These are phyloP conservation scores for Cichladusa arquata DNA, from an alignment of 2,113 vertebrate genomes.

Conservation along the genomic window DNA sequence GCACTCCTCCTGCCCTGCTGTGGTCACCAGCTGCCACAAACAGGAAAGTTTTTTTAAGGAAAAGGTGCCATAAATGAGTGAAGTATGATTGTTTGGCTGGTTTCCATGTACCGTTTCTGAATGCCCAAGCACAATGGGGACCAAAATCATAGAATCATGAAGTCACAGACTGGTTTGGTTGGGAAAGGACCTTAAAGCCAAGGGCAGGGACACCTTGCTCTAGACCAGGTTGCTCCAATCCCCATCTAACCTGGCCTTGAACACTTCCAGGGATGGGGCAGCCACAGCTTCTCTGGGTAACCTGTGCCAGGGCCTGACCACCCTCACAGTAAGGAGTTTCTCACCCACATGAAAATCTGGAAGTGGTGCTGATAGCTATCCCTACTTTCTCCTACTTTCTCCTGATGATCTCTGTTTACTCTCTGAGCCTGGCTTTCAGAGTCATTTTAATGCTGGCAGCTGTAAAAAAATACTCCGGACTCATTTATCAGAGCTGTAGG, in stretches of 20 bases:
- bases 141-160: accelerated
- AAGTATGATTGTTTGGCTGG: background rate
- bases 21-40: background rate
- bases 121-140: background rate
- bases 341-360: background rate
- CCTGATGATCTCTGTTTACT: background rate
- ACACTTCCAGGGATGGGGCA: background rate
- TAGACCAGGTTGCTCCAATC: background rate
- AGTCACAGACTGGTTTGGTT: background rate
- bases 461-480: background rate
- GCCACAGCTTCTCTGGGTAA: background rate
- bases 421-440: background rate
- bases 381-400: background rate
- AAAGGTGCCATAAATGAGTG: background rate
- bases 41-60: background rate
- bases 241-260: background rate
- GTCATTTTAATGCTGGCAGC: background rate
- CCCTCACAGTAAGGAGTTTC: background rate
- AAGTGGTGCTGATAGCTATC: background rate
- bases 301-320: background rate
- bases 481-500: background rate
- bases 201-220: background rate
- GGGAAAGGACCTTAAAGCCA: background rate
- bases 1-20: background rate
- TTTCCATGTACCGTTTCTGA: background rate